These are phyloP conservation scores for Hyposoter didymator DNA, from an alignment of 2,888 invertebrate species.

Conservation along the genomic window DNA sequence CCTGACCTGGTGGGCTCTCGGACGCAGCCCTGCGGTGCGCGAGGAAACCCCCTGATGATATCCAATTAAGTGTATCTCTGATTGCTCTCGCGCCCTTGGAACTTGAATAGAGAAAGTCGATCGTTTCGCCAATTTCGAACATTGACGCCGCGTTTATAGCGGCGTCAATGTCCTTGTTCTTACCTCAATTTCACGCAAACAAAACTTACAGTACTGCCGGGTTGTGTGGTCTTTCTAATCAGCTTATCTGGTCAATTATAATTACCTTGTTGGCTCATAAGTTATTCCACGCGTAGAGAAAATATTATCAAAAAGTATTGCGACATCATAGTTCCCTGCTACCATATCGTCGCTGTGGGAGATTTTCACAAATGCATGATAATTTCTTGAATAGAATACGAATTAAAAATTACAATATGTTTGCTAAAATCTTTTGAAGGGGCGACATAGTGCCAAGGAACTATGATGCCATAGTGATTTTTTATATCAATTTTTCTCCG, in stretches of 20 bases:
- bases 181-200: not conserved
- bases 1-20: constrained; percentile 75
- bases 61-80: constrained; percentile 70
- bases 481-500: too few relatives aligned
- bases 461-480: too few relatives aligned
- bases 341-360: too few relatives aligned
- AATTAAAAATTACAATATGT: too few relatives aligned
- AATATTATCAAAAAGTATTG: too few relatives aligned
- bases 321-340: too few relatives aligned
- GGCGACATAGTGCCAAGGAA: too few relatives aligned
- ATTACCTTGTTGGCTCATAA: not conserved
- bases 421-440: too few relatives aligned
- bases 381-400: too few relatives aligned
- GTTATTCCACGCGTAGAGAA: not conserved
- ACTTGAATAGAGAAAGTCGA: constrained; percentile 41
- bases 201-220: not conserved
- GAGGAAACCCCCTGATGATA: constrained; percentile 66
- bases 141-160: not conserved
- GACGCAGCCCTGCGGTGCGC: constrained; percentile 52
- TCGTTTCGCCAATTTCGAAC: constrained; percentile 44
- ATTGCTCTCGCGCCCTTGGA: constrained; percentile 69
- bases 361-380: too few relatives aligned
- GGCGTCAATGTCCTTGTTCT: not conserved
- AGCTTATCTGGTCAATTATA: not conserved
- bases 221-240: not conserved